Conservation (phyloP, 2,888 invertebrate species). For the Cryptops parisi region DNA sequence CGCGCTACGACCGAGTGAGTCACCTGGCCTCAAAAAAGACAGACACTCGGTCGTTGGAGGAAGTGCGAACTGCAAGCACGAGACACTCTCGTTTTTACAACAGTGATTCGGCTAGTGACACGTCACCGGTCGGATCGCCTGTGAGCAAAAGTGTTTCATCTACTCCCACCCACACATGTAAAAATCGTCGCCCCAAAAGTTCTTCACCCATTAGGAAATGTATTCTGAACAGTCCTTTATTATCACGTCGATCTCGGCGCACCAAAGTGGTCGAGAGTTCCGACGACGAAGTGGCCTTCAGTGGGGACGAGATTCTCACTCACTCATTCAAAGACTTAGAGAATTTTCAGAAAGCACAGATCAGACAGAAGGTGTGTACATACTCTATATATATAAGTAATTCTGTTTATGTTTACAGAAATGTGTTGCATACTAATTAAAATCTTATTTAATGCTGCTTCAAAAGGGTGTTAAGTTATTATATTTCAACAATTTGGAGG, state of each 20-base stretch:
- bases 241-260: slow-evolving; percentile 47
- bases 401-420: no score
- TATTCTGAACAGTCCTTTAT: slow-evolving; percentile 60
- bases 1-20: background rate
- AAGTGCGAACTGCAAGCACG: background rate
- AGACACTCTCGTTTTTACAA: background rate
- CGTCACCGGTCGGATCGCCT: slow-evolving; percentile 12
- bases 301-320: slow-evolving; percentile 23
- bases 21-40: background rate
- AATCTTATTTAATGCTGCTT: no score
- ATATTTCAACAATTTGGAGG: no score
- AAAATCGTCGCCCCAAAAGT: slow-evolving; percentile 14
- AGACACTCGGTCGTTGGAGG: slow-evolving; percentile 4
- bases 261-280: slow-evolving; percentile 55
- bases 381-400: background rate
- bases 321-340: slow-evolving; percentile 72
- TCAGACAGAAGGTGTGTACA: slow-evolving; percentile 63
- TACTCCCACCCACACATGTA: slow-evolving; percentile 13
- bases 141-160: slow-evolving; percentile 16
- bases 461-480: no score
- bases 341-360: slow-evolving; percentile 80
- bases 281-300: slow-evolving; percentile 49
- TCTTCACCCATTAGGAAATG: slow-evolving; percentile 17
- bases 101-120: background rate
- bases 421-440: no score